phyloP scores from a whole-genome alignment of 2,888 invertebrate species.

The Idaea straminata region DNA sequence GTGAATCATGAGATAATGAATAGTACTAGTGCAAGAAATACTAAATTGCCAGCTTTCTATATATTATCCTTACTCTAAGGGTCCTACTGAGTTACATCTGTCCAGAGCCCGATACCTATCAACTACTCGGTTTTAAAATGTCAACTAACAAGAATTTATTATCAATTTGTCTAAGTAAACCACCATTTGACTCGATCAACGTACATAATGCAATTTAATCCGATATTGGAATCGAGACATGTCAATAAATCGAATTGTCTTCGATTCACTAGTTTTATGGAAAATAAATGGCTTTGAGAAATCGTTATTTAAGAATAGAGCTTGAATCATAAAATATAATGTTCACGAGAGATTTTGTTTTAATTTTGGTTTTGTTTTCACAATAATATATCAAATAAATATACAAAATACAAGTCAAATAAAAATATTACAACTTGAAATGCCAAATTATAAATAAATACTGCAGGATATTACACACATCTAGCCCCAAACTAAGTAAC shows the following conservation, averaged over 20 bases:
- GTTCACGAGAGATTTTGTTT: background rate
- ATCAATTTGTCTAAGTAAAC: slow-evolving; percentile 1
- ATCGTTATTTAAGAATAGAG: background rate
- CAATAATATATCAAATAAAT: background rate
- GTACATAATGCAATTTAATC: background rate
- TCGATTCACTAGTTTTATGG: slow-evolving; percentile 1
- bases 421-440: no score
- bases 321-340: background rate
- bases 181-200: background rate
- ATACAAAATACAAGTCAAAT: background rate
- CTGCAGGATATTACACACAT: no score
- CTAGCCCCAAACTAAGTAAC: no score
- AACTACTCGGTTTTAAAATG: background rate
- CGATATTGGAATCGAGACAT: background rate
- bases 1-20: no score
- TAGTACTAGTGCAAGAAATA: no score
- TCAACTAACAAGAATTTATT: background rate
- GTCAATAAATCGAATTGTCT: background rate
- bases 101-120: background rate
- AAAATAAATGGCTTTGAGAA: background rate
- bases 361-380: background rate
- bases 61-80: background rate
- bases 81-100: background rate
- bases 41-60: no score
- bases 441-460: no score